Conservation (phyloP, 2,888 invertebrate genomes). For the Chrysotoxum bicinctum region DNA sequence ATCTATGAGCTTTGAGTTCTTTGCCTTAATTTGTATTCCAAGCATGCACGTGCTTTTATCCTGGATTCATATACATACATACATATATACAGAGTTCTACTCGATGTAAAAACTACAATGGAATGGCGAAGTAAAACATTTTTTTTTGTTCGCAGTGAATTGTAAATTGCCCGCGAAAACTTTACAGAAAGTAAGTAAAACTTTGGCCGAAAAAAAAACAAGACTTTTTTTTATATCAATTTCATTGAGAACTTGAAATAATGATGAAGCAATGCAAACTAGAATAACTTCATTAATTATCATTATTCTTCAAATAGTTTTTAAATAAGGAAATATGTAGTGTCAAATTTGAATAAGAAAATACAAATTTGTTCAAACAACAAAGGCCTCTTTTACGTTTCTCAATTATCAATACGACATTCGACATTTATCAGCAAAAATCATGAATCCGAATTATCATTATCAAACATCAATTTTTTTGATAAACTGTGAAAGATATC, state of each 20-base stretch:
- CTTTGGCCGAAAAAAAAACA: background rate
- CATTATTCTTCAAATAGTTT: background rate
- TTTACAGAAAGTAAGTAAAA: slow-evolving; percentile 29
- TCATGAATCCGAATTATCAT: no score
- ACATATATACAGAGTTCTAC: background rate
- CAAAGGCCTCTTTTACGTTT: no score
- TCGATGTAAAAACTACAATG: slow-evolving; percentile 19
- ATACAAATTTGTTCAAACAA: no score
- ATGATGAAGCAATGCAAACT: slow-evolving; percentile 1
- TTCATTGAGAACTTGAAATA: background rate
- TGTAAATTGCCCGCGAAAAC: slow-evolving; percentile 32
- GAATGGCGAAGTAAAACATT: slow-evolving; percentile 12
- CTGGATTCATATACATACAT: background rate
- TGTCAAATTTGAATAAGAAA: no score
- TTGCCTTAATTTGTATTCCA: slow-evolving; percentile 63
- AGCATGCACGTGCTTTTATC: slow-evolving; percentile 58
- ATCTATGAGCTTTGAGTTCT: slow-evolving; percentile 62
- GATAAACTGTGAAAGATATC: no score
- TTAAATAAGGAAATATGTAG: no score
- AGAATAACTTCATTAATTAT: background rate
- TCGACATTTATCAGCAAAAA: no score
- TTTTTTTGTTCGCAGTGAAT: slow-evolving; percentile 11
- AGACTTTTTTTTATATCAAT: background rate
- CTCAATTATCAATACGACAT: no score
- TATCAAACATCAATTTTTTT: no score